Evolutionary conservation across 1,140 invertebrate species (phyloP).

Genomic region (Drosophila ananassae): DNA sequence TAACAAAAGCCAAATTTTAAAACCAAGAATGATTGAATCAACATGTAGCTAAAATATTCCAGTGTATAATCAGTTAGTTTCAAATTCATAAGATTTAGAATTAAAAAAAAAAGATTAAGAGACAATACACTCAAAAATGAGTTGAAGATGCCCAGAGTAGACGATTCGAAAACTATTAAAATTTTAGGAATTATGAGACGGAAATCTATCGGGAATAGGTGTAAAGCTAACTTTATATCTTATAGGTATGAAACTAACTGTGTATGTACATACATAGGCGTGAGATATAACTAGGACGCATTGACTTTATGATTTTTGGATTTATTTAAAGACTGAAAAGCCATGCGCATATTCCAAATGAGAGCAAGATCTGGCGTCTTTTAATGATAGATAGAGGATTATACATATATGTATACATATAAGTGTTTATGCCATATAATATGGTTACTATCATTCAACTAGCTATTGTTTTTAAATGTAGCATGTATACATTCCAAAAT

Average conservation of each 20-base stretch:
- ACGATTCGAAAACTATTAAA: slow-evolving; percentile 18
- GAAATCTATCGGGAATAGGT: background rate
- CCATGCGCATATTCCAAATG: slow-evolving; percentile 64
- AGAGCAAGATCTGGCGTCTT: slow-evolving; percentile 54
- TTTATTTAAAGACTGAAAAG: slow-evolving; percentile 76
- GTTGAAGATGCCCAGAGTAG: slow-evolving; percentile 21
- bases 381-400: slow-evolving; percentile 59
- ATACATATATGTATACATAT: slow-evolving; percentile 34
- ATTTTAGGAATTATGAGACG: slow-evolving; percentile 12
- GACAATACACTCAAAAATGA: slow-evolving; percentile 32
- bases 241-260: slow-evolving; percentile 6
- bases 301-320: slow-evolving; percentile 60
- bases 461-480: slow-evolving; percentile 66
- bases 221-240: slow-evolving; percentile 5
- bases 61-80: slow-evolving; percentile 9
- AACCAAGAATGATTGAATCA: slow-evolving; percentile 15
- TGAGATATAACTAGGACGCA: slow-evolving; percentile 30
- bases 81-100: slow-evolving; percentile 12
- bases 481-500: slow-evolving; percentile 26
- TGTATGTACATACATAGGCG: background rate
- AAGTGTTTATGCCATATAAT: slow-evolving; percentile 47
- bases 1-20: slow-evolving; percentile 50
- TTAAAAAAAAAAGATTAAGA: slow-evolving; percentile 11
- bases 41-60: slow-evolving; percentile 32
- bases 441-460: slow-evolving; percentile 54